Evolutionary conservation across 2,888 invertebrate genomes (phyloP).

Genomic region (Pheosia gnoma): DNA sequence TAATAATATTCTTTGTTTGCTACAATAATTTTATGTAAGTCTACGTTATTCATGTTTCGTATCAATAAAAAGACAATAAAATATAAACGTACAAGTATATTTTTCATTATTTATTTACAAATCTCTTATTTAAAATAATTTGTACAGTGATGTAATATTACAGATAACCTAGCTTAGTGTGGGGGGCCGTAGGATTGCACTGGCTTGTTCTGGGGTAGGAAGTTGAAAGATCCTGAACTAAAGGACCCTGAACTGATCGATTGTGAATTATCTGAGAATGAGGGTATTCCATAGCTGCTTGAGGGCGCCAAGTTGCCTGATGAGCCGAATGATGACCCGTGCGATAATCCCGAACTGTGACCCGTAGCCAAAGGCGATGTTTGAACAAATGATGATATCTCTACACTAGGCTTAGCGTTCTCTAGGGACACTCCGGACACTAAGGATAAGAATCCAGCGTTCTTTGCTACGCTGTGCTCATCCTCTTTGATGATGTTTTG

Average conservation of each 20-base stretch:
- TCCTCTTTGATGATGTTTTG: conserved; percentile 71
- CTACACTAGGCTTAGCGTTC: conserved; percentile 72
- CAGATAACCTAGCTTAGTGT: conserved; percentile 45
- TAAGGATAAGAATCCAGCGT: conserved; percentile 68
- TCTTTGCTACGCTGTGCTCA: conserved; percentile 70
- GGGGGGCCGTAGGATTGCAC: conserved; percentile 66
- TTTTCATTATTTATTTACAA: conserved; percentile 37
- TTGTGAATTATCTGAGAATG: conserved; percentile 38
- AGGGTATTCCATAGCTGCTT: conserved; percentile 55
- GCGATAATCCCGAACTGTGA: conserved; percentile 28
- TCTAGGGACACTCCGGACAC: conserved; percentile 74
- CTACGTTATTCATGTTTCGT: not conserved
- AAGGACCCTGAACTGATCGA: conserved; percentile 38
- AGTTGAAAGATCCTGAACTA: conserved; percentile 43
- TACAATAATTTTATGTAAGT: not conserved
- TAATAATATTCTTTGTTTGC: not conserved
- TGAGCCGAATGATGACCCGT: conserved; percentile 36
- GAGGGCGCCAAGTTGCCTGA: conserved; percentile 39
- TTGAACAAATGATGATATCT: conserved; percentile 74
- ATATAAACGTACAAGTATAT: conserved; percentile 13
- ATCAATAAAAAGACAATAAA: conserved; percentile 30
- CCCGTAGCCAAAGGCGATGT: conserved; percentile 50
- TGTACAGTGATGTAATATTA: conserved; percentile 32
- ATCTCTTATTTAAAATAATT: conserved; percentile 22
- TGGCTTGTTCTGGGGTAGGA: conserved; percentile 67